Evolutionary conservation across 2,888 invertebrate species (phyloP), one percentile per base, ranked within the genome.

Genomic region (Polymixis lichenea): DNA sequence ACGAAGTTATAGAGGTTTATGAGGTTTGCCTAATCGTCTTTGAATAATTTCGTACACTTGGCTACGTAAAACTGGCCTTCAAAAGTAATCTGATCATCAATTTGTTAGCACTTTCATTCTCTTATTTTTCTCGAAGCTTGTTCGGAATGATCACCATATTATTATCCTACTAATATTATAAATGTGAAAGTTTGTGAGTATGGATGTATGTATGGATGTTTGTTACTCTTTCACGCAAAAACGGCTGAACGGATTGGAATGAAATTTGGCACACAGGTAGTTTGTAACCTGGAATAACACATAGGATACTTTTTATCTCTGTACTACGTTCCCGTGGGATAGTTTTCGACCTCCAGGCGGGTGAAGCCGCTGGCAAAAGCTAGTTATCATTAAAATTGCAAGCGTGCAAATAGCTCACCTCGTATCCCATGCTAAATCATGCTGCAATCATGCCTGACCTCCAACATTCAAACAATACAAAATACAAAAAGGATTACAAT

Each of bases 401-500:
- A 75, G 1, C 15, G 13, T 65, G 64, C 58, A 76, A 69, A 7
- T 62, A 55, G 7, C 38, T 7, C 13, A 68, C 28, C 62, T 62
- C 22, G 8, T 8, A 61, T 32, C n/a, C 0, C n/a, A 8, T 53
- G 60, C 67, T 53, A 28, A 68, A 28, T 15, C 5, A 56, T 46
- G 22, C 38, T 69, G n/a, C 73, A 71, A 19, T 49, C 60, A 70
- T 13, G 1, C 1, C 56, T 61, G 61, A 62, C 81, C 61, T 78
- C 56, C 0, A 55, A 65, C 69, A 46, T 11, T 15, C 7, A 49
- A 55, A 51, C 25, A 55, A 53, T 11, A 56, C 5, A 49, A 61
- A 80, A 49, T 43, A 28, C 43, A 72, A 67, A 70, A 72, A 75
- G 38, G 67, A 67, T 70, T 55, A 75, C 51, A 70, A 67, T 65